Base-by-base conservation (phyloP, 2,888 invertebrate species). In the Amitus sp. region DNA sequence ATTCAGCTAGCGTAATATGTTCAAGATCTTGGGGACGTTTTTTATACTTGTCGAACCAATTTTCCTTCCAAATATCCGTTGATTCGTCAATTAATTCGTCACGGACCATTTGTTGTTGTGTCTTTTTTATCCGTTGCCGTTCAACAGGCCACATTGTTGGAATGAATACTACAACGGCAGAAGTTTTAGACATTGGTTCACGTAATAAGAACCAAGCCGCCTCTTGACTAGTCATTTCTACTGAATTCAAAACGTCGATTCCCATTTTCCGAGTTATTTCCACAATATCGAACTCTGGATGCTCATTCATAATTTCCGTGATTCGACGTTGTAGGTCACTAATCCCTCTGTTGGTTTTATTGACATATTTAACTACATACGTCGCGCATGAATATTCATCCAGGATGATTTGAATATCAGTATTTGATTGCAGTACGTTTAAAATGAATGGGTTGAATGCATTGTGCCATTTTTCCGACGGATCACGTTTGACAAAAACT, bases 191-290 rank as follows among this genome's bases (percentile, higher is more conserved):
- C 83, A 83, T 84, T 6, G 82, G 80, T 59, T 82, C 71, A 27
- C 82, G 68, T 45, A 84, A 59, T 1, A 84, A 60, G 74, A 76
- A 83, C 82, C 82, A 83, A 50, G 83, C 83, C 45, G 82, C 82
- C 72, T 83, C 82, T 77, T 83, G 82, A 59, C 70, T 70, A 2
- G 75, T 62, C 68, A 37, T 77, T 62, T 82, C 81, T 19, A 73
- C 69, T 27, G 50, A 47, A 55, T 82, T 80, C 0, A 82, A 62
- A 33, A 81, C 40, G 34, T 79, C 49, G 2, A 78, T 50, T 56
- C 76, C 67, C 27, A 78, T 58, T 65, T 62, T 74, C 58, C 64
- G 69, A 2, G 72, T 72, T 12, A 66, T 64, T 15, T 75, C 75
- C 2, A 73, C 56, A 7, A 71, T 66, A 46, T 80, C 73, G 27